Evolutionary conservation across 2,888 invertebrate species (phyloP), one percentile per base, ranked within the genome.

Genomic region (Lasioglossum malachurum): DNA sequence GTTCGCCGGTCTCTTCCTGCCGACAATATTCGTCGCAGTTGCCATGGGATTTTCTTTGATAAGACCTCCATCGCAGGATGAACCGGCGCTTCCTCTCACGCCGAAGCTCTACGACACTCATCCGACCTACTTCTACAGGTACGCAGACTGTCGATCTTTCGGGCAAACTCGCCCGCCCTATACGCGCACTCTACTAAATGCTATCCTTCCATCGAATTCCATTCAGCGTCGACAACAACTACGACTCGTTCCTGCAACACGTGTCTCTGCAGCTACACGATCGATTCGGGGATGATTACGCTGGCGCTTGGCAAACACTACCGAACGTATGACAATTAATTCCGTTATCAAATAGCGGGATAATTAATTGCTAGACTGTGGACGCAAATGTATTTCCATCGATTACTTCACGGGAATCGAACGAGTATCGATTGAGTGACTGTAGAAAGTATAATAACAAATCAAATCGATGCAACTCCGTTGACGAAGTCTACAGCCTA

Each of bases 11-110:
- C 92, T 97, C 16, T 92, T 96, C 10, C 94, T 97, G 82, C 97
- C 97, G 0, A 96, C 96, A 0, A 89, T 97, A 82, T 97, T 97
- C 94, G 97, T 97, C 90, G 95, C 96, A 0, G 94, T 96, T 35
- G 97, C 97, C n/a, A 97, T 97, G 97, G 97, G 96, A 69, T 97
- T 97, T 95, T 96, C 97, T 41, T 96, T 96, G 93, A 96, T 97
- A 87, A 96, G 97, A 0, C 96, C 97, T 35, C 97, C 97, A 4
- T 96, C 96, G 10, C 97, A 96, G 92, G 96, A 96, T 91, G 97
- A 97, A 89, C 94, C 96, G 0, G 89, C 96, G 0, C 93, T 97
- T 64, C 94, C 93, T 10, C 95, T 97, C 0, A 94, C 95, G 0
- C 96, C 96, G 0, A 93, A 95, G 4, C 93, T 97, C 1, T 97